A percentile compares a stretch with the other conserved stretches of the same genome.
Conservation (phyloP, 2,888 invertebrate species). For the Pomacea canaliculata region DNA sequence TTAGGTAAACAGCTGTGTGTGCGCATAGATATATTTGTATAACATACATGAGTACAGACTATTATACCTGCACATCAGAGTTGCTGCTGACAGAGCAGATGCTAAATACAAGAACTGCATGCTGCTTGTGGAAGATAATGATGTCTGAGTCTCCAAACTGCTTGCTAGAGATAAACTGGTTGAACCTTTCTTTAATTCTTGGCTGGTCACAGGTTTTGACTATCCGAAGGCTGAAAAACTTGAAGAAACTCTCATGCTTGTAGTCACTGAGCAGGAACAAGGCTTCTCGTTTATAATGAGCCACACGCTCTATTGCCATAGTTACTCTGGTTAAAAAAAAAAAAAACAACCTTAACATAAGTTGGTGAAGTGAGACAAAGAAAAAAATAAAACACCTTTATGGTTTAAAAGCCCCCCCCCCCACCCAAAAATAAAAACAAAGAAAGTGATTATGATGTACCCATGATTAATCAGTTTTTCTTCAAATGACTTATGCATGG, state of each 20-base stretch:
- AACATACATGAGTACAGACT: too few relatives aligned
- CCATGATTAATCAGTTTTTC: too few relatives aligned
- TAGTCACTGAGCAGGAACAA: conserved; percentile 20
- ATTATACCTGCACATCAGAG: conserved; percentile 21
- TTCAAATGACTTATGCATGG: too few relatives aligned
- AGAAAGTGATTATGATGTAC: too few relatives aligned
- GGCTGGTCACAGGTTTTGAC: neutral
- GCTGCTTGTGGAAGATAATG: conserved; percentile 7
- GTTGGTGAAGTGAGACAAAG: too few relatives aligned
- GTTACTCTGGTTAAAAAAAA: neutral
- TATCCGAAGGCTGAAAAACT: neutral
- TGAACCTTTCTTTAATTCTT: neutral
- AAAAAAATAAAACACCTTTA: too few relatives aligned
- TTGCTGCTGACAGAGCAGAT: conserved; percentile 23
- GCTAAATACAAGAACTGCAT: conserved; percentile 1
- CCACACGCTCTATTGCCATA: conserved; percentile 16
- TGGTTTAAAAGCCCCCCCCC: too few relatives aligned
- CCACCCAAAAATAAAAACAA: too few relatives aligned
- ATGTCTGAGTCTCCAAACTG: conserved; percentile 23
- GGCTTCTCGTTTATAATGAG: neutral
- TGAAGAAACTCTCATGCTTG: conserved; percentile 19
- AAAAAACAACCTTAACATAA: neutral
- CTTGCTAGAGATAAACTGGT: neutral
- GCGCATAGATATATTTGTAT: too few relatives aligned
- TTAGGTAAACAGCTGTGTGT: too few relatives aligned